These are phyloP conservation scores for Trachops cirrhosus DNA, from an alignment of 2,797 vertebrate species.

Conservation along the genomic window DNA sequence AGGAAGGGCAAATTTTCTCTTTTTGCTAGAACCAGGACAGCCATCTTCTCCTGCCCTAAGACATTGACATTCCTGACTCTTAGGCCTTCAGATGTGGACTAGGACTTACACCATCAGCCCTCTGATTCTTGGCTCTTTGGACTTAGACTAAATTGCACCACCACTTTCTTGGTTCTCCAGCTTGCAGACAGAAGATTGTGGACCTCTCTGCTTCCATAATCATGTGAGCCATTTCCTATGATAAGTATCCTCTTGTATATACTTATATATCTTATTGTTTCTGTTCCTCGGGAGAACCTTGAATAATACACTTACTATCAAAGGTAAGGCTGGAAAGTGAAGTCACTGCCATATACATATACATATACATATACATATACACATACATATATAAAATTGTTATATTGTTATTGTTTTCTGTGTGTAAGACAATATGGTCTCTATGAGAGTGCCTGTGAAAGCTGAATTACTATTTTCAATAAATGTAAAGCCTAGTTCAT, in stretches of 20 bases:
- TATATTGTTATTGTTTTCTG: neutral
- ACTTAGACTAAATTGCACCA: too few species aligned
- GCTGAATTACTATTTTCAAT: neutral
- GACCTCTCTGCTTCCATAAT: neutral
- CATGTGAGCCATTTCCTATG: neutral
- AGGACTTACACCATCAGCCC: neutral
- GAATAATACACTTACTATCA: neutral
- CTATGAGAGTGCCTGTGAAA: neutral
- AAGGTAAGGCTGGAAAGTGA: neutral
- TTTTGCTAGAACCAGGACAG: neutral
- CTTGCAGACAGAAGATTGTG: neutral
- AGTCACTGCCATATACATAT: neutral
- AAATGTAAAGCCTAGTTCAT: neutral
- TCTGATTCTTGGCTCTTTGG: neutral
- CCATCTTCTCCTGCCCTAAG: neutral
- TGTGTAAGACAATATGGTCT: neutral
- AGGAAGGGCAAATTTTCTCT: neutral
- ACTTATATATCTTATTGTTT: neutral
- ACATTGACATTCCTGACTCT: neutral
- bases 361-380: neutral
- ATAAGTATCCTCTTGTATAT: neutral
- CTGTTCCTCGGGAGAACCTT: neutral
- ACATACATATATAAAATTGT: neutral
- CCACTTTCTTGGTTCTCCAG: neutral
- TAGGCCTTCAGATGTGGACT: neutral